Base-by-base conservation (phyloP, 2,797 vertebrate species). In the Anomalospiza imberbis region DNA sequence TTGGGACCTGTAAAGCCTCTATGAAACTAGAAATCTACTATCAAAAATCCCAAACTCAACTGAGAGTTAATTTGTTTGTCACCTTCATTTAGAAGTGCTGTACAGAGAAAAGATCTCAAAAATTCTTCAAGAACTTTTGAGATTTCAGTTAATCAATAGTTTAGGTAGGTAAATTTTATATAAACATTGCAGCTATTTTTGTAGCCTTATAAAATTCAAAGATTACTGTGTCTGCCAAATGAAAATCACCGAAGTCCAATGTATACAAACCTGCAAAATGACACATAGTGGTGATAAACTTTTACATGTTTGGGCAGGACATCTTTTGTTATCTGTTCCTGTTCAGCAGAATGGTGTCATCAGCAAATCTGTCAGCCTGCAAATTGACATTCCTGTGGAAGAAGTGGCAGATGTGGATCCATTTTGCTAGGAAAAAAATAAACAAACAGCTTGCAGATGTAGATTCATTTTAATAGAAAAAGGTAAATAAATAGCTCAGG, bases 1-100 rank as follows among this genome's bases (percentile, higher is more conserved):
- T 50, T 83, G 74, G 42, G 29, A 51, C 45, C 61, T 82, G 45
- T 76, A 86, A 90, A 76, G 4, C 34, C 38, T 89, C 62, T 60
- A 2, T 81, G 74, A 94, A 88, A 74, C 26, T 72, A 83, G 48
- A 91, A 93, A 76, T 76, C 70, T 89, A 26, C 38, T 84, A 63
- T 74, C 17, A 75, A 88, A 93, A 83, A 60, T 84, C 73, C 50
- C 53, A 40, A 29, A 40, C 18, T 61, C 26, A 61, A 2, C 10
- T 80, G 63, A 88, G 28, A 89, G 36, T n/a, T 44, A 75, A 88
- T 89, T 92, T 86, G 45, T 91, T 94, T 89, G 51, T 87, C 72
- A 61, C 13, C 31, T 58, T 87, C 55, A 50, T 42, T 73, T 88
- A 47, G 55, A 73, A 88, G 34, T 51, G 40, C 55, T 50, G 20